A percentile compares a stretch with the other conserved stretches of the same genome.
phyloP scores from a whole-genome alignment of 2,888 invertebrate genomes.

The Magallana nippona region DNA sequence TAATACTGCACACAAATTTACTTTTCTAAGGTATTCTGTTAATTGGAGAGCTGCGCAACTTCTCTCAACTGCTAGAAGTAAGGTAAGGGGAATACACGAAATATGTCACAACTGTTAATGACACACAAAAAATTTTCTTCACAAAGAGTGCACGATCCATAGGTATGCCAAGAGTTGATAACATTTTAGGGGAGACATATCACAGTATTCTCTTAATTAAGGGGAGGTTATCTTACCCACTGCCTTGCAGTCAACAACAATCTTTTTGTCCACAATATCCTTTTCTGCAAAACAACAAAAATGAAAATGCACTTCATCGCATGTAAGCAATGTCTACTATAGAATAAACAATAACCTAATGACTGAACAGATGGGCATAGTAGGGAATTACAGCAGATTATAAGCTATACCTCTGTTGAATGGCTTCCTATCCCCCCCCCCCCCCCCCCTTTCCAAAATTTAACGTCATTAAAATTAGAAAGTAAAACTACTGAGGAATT shows the following conservation, averaged over 20 bases:
- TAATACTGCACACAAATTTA: neutral
- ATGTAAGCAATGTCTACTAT: neutral
- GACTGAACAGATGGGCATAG: neutral
- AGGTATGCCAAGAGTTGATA: too few relatives aligned
- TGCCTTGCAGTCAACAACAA: constrained; percentile 2
- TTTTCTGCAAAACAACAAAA: constrained; percentile 7
- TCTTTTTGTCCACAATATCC: neutral
- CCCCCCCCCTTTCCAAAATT: too few relatives aligned
- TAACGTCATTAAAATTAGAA: neutral
- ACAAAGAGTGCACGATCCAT: too few relatives aligned
- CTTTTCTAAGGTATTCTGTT: neutral
- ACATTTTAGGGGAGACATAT: too few relatives aligned
- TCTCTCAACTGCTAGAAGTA: neutral
- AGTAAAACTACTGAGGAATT: neutral
- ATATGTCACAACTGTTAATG: too few relatives aligned
- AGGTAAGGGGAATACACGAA: too few relatives aligned
- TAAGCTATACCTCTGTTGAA: neutral
- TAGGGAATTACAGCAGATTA: neutral
- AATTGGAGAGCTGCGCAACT: neutral
- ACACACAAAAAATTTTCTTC: too few relatives aligned
- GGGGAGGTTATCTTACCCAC: neutral
- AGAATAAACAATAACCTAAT: neutral
- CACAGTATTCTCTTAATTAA: neutral
- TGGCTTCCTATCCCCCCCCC: too few relatives aligned
- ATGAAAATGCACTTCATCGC: constrained; percentile 5